These are phyloP conservation scores for Ctenopoma multispine DNA, from an alignment of 2,797 vertebrate species.

Conservation along the genomic window DNA sequence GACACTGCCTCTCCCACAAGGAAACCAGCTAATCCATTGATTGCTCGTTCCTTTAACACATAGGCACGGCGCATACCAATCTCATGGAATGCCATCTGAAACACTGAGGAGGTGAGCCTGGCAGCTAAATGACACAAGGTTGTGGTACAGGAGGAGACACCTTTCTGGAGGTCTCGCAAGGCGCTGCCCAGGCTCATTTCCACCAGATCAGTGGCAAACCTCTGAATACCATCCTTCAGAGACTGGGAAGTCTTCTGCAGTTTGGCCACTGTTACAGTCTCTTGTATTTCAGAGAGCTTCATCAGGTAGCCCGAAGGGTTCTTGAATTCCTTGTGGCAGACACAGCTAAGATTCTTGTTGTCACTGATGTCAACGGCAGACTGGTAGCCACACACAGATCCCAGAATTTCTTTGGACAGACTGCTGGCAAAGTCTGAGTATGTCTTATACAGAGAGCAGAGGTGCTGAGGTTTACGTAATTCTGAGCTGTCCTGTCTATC, in stretches of 20 bases:
- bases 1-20: conserved; percentile 94
- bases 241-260: conserved; percentile 88
- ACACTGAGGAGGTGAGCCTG: conserved; percentile 93
- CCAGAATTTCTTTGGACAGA: conserved; percentile 92
- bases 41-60: conserved; percentile 91
- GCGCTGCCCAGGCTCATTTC: conserved; percentile 96
- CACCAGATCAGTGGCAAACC: conserved; percentile 93
- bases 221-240: conserved; percentile 94
- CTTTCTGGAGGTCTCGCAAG: conserved; percentile 95
- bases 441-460: conserved; percentile 84
- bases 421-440: conserved; percentile 93
- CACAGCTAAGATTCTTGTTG: conserved; percentile 87
- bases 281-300: conserved; percentile 87
- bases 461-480: conserved; percentile 83
- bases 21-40: conserved; percentile 92
- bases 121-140: conserved; percentile 94
- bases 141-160: conserved; percentile 93
- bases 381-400: conserved; percentile 88
- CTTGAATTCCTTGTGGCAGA: conserved; percentile 86
- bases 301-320: conserved; percentile 84
- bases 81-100: conserved; percentile 98
- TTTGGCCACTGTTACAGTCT: conserved; percentile 83
- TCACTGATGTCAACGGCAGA: conserved; percentile 83
- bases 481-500: conserved; percentile 72
- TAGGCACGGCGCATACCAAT: conserved; percentile 91